Conservation (phyloP, 2,888 invertebrate genomes). For the Herminia tarsipennalis region DNA sequence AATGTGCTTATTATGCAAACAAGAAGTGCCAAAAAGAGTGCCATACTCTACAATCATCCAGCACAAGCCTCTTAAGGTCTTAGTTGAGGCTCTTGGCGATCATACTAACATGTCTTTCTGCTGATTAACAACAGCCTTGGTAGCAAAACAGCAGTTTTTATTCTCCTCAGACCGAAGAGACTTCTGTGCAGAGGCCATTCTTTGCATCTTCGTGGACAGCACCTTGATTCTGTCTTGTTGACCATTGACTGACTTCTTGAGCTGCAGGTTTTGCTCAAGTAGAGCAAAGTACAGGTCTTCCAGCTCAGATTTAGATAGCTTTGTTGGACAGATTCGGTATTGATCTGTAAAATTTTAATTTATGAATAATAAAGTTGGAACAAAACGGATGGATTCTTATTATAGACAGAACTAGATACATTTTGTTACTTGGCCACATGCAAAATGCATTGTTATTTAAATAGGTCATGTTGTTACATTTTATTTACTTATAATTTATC, state of each 20-base stretch:
- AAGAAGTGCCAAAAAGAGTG: not conserved
- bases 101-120: constrained; percentile 67
- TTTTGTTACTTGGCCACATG: no score
- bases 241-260: constrained; percentile 87
- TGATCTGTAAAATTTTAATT: constrained; percentile 54
- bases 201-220: constrained; percentile 64
- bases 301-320: constrained; percentile 86
- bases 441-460: no score
- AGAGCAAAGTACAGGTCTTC: constrained; percentile 88
- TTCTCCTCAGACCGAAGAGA: constrained; percentile 44
- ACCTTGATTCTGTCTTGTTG: constrained; percentile 83
- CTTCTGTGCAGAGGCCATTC: constrained; percentile 57
- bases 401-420: no score
- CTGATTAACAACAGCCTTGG: constrained; percentile 57
- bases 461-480: no score
- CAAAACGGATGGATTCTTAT: no score
- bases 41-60: no score
- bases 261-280: constrained; percentile 85
- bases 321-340: constrained; percentile 70
- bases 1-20: no score
- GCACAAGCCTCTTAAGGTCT: no score
- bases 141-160: constrained; percentile 58
- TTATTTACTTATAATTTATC: no score
- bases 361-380: no score
- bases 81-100: not conserved